These are phyloP conservation scores for Drosophila imparisetae DNA, from an alignment of 2,888 invertebrate species.

Conservation along the genomic window DNA sequence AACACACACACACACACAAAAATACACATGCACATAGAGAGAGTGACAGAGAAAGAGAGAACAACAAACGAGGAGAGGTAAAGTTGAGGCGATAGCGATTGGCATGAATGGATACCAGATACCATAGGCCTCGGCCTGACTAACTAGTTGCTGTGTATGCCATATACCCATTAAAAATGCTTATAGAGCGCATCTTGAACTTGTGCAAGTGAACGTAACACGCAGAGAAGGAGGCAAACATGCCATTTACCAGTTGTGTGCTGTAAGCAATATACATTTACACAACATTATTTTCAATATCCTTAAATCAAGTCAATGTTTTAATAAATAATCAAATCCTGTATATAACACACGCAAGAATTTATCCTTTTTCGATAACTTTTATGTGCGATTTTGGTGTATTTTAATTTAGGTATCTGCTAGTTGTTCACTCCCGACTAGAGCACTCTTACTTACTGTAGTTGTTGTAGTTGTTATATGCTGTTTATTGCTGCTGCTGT, in stretches of 20 bases:
- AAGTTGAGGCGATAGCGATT: conserved; percentile 36
- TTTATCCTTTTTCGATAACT: not conserved
- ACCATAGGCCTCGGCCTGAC: conserved; percentile 47
- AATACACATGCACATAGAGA: conserved; percentile 17
- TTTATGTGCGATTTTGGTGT: not conserved
- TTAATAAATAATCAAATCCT: no score
- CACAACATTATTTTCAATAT: no score
- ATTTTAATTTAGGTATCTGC: not conserved
- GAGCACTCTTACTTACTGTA: conserved; percentile 2
- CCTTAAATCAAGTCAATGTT: no score
- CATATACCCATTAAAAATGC: not conserved
- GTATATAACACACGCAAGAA: no score
- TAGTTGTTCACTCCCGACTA: not conserved
- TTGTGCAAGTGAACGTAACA: not conserved
- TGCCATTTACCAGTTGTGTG: not conserved
- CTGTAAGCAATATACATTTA: not conserved
- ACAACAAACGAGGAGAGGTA: conserved; percentile 7
- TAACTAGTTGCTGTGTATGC: conserved; percentile 52
- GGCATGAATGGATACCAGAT: conserved; percentile 63
- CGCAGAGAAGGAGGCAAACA: not conserved
- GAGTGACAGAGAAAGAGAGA: conserved; percentile 20
- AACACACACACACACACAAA: conserved; percentile 54
- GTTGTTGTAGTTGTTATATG: conserved; percentile 11
- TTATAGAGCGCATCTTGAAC: not conserved
- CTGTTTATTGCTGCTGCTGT: conserved; percentile 12